Conservation (phyloP, 1,140 invertebrate species). For the Phymorhynchus buccinoides region DNA sequence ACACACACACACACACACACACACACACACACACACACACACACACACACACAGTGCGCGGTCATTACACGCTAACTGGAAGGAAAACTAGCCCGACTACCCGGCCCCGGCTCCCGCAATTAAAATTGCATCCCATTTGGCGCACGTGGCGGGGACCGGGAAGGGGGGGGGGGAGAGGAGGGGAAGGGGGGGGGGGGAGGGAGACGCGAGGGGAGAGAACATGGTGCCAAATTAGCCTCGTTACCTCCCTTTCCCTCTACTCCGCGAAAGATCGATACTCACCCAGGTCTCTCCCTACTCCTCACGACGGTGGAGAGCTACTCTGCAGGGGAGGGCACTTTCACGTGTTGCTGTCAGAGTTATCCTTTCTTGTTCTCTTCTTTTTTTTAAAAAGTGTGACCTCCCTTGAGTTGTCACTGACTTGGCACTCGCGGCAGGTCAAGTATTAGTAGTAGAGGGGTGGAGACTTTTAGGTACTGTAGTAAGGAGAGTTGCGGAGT, state of each 20-base stretch:
- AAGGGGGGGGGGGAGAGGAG: too few species aligned
- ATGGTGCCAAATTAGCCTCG: slow-evolving; percentile 11
- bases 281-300: background rate
- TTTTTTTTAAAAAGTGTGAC: too few species aligned
- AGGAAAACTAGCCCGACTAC: slow-evolving; percentile 11
- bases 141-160: background rate
- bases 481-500: too few species aligned
- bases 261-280: background rate
- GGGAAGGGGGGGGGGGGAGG: too few species aligned
- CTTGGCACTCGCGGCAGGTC: background rate
- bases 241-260: background rate
- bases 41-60: background rate
- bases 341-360: slow-evolving; percentile 30
- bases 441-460: background rate
- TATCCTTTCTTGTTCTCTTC: slow-evolving; percentile 12
- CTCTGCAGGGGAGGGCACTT: background rate
- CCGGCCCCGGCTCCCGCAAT: background rate
- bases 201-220: background rate
- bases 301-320: background rate
- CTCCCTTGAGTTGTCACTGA: background rate
- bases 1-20: too few species aligned
- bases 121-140: slow-evolving; percentile 24
- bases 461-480: too few species aligned
- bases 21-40: too few species aligned
- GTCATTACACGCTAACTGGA: slow-evolving; percentile 19